These are phyloP conservation scores for Drosophila azteca DNA, from an alignment of 1,140 invertebrate species.

Conservation along the genomic window DNA sequence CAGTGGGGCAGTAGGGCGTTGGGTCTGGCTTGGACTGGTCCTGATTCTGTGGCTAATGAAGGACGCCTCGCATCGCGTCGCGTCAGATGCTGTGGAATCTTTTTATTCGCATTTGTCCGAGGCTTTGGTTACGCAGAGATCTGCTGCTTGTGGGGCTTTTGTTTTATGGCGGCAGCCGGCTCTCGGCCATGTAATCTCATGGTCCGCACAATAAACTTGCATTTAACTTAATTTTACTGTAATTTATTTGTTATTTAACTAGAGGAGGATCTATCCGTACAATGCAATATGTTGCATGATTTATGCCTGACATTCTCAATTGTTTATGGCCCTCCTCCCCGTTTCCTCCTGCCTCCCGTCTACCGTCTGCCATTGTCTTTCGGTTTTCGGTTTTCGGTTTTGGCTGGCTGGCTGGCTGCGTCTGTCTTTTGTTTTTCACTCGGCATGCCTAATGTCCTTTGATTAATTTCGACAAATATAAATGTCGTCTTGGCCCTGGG, in stretches of 20 bases:
- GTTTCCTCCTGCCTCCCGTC: too few relatives aligned
- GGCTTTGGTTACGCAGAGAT: conserved; percentile 52
- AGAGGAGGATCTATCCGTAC: conserved; percentile 40
- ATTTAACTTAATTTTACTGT: conserved; percentile 69
- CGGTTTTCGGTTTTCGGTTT: too few relatives aligned
- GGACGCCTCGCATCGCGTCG: conserved; percentile 10
- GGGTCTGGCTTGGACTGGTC: too few relatives aligned
- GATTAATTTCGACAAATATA: conserved; percentile 76
- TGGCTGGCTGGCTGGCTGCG: conserved; percentile 4
- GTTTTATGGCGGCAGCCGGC: conserved; percentile 16
- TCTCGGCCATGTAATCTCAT: conserved; percentile 14
- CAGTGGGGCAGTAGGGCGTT: neutral
- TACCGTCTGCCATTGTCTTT: too few relatives aligned
- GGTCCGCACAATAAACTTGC: conserved; percentile 44
- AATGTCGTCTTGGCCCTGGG: conserved; percentile 43
- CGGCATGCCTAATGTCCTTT: conserved; percentile 48
- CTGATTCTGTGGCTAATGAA: conserved; percentile 49
- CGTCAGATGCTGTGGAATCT: too few relatives aligned
- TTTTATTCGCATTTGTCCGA: conserved; percentile 18
- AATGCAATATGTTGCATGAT: conserved; percentile 72
- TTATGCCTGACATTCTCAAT: conserved; percentile 66
- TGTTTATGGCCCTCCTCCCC: conserved; percentile 35
- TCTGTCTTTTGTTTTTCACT: conserved; percentile 59
- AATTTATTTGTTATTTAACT: conserved; percentile 74
- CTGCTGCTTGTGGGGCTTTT: conserved; percentile 1